Percentiles rank a stretch among this genome's conserved stretches.
Evolutionary conservation across 1,140 invertebrate species (phyloP).

Genomic region (Heterodera carotae): DNA sequence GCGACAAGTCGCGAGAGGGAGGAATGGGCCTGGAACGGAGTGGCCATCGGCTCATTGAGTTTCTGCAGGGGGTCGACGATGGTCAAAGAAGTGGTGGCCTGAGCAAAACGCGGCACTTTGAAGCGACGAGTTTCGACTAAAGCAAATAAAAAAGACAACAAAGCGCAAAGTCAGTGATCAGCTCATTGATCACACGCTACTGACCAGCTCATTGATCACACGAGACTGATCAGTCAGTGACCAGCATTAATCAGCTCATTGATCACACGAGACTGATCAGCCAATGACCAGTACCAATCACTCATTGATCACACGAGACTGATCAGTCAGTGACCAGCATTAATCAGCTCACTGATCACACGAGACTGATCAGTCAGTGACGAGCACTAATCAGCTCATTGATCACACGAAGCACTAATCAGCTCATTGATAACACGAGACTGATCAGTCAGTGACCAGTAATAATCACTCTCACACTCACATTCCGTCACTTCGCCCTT

Average conservation of each 20-base stretch:
- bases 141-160: too few relatives aligned
- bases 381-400: too few relatives aligned
- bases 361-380: too few relatives aligned
- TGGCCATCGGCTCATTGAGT: slow-evolving; percentile 45
- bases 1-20: slow-evolving; percentile 9
- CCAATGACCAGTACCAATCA: slow-evolving; percentile 6
- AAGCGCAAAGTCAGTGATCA: too few relatives aligned
- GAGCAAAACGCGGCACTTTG: slow-evolving; percentile 61
- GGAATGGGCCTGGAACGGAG: slow-evolving; percentile 22
- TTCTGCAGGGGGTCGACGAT: slow-evolving; percentile 63
- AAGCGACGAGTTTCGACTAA: slow-evolving; percentile 65
- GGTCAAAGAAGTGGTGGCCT: slow-evolving; percentile 61
- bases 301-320: not conserved
- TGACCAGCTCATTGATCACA: too few relatives aligned
- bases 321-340: slow-evolving; percentile 17
- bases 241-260: too few relatives aligned
- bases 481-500: slow-evolving; percentile 61
- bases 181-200: too few relatives aligned
- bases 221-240: slow-evolving; percentile 7
- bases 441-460: slow-evolving; percentile 5
- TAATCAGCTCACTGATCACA: too few relatives aligned
- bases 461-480: too few relatives aligned
- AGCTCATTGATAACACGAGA: not conserved
- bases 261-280: not conserved
- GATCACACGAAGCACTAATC: too few relatives aligned